A percentile compares a stretch with the other conserved stretches of the same genome.
phyloP scores from a whole-genome alignment of 2,113 vertebrate genomes.

The Sminthopsis crassicaudata region DNA sequence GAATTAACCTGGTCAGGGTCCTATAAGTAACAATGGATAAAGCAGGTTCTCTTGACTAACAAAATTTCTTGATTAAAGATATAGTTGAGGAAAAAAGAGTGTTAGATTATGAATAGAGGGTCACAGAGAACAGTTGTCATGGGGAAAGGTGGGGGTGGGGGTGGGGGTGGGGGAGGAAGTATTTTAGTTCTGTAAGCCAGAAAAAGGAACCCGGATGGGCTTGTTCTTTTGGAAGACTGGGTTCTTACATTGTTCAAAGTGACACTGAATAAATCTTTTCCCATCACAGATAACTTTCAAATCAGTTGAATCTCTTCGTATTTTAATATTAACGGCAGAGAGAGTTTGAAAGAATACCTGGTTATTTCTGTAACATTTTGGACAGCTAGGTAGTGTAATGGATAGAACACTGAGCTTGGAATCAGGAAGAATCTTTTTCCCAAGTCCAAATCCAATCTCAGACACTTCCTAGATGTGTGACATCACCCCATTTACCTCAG shows the following conservation, averaged over 20 bases:
- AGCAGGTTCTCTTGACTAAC: background rate
- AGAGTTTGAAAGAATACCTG: too few species aligned
- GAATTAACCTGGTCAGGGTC: background rate
- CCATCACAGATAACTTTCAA: background rate
- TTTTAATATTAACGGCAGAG: too few species aligned
- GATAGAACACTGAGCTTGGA: too few species aligned
- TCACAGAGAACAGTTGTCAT: background rate
- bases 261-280: background rate
- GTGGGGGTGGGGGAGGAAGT: background rate
- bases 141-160: background rate
- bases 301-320: too few species aligned
- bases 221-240: background rate
- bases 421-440: too few species aligned
- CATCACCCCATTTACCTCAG: too few species aligned
- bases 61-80: background rate
- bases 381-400: too few species aligned
- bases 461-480: too few species aligned
- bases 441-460: too few species aligned
- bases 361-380: too few species aligned
- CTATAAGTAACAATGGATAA: background rate
- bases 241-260: background rate
- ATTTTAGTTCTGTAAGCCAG: background rate
- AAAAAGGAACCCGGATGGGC: background rate
- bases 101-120: background rate
- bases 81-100: background rate